Evolutionary conservation across 2,888 invertebrate species (phyloP).

Genomic region (Amphipoea oculea): DNA sequence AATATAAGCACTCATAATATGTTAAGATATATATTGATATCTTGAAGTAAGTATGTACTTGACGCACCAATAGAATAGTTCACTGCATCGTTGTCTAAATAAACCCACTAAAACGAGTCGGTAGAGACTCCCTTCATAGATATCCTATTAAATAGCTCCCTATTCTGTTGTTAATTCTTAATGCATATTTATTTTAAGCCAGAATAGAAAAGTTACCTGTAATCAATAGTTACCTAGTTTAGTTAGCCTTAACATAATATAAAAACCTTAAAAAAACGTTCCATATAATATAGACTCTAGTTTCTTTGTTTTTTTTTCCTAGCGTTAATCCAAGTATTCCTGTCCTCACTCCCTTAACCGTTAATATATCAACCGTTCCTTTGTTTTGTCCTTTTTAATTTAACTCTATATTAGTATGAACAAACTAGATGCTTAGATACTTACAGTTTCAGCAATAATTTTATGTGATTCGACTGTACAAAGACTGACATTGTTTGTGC

Average conservation of each 20-base stretch:
- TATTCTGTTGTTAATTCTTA: constrained; percentile 42
- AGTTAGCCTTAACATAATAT: constrained; percentile 58
- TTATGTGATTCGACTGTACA: constrained; percentile 87
- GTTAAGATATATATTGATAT: constrained; percentile 76
- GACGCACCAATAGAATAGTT: constrained; percentile 84
- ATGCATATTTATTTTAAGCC: constrained; percentile 53
- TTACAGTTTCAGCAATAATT: constrained; percentile 85
- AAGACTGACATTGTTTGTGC: constrained; percentile 87
- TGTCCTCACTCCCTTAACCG: constrained; percentile 10
- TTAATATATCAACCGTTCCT: constrained; percentile 2
- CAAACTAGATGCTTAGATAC: constrained; percentile 65
- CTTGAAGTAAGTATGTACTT: constrained; percentile 71
- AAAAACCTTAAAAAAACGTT: constrained; percentile 43
- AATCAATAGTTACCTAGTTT: constrained; percentile 64
- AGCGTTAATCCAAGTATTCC: constrained; percentile 26
- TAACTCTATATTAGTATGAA: constrained; percentile 50
- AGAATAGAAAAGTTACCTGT: constrained; percentile 52
- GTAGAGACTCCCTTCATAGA: constrained; percentile 49
- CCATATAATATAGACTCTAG: constrained; percentile 39
- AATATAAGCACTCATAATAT: constrained; percentile 78
- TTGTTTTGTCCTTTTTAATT: constrained; percentile 15
- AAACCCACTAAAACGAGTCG: constrained; percentile 53
- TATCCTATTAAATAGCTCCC: constrained; percentile 46
- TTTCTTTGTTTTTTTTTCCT: constrained; percentile 17
- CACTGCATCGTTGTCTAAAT: constrained; percentile 76